Base-by-base conservation (phyloP, 37 sponge, comb jelly and placozoan genomes). In the Spongia lamella region DNA sequence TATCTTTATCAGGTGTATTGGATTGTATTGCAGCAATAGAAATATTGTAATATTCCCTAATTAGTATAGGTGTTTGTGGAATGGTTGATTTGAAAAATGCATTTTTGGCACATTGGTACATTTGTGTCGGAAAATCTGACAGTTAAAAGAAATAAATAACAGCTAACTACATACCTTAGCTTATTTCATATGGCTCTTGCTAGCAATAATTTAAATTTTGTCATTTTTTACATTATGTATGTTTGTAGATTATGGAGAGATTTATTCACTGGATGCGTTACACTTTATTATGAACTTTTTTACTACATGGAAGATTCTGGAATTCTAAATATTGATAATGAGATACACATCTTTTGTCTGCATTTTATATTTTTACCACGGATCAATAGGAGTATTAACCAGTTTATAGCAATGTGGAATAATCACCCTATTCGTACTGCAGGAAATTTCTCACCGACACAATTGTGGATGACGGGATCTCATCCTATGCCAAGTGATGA, bases 181-280 rank as follows among this genome's bases (percentile, higher is more conserved):
- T n/a, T n/a, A n/a, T n/a, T n/a, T n/a, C n/a, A n/a, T n/a, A n/a
- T n/a, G n/a, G n/a, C n/a, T n/a, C n/a, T n/a, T n/a, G n/a, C n/a
- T n/a, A n/a, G n/a, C n/a, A n/a, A n/a, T n/a, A n/a, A n/a, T n/a
- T n/a, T n/a, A n/a, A n/a, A n/a, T n/a, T n/a, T n/a, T n/a, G n/a
- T n/a, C n/a, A n/a, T n/a, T n/a, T n/a, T n/a, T n/a, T n/a, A n/a
- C n/a, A n/a, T n/a, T n/a, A n/a, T n/a, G n/a, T n/a, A n/a, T n/a
- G n/a, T n/a, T n/a, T n/a, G n/a, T n/a, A 38, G 87, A 33, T 40
- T 87, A 17, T 87, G 88, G 88, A 40, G 83, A 16, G 78, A 83
- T 66, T 64, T 81, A 1, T 81, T 81, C 39, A 60, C 30, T 35
- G 49, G 56, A 7, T 56, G 70, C 37, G 25, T 78, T n/a, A 29